Evolutionary conservation across 2,888 invertebrate genomes (phyloP), one percentile per base, ranked within the genome.

Genomic region (Sphecodes monilicornis): DNA sequence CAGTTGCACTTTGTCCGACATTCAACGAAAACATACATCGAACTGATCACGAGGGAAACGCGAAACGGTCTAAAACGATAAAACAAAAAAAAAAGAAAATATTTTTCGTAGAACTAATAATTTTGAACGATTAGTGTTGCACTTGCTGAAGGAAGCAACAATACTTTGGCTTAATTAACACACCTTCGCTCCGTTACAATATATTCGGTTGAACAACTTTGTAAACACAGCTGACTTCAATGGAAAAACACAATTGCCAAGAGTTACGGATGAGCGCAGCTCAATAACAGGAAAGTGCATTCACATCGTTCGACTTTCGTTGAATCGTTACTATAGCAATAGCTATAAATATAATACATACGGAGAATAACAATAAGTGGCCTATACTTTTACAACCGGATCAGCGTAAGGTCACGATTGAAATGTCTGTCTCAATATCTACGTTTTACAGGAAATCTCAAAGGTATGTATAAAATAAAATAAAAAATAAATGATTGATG

Each of bases 261-360:
- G 43, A 77, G 54, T 70, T 32, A 68, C 18, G 64, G 66, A 50
- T 66, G 70, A 57, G 64, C 70, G 76, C 77, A 80, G 60, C 60
- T 85, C 80, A 68, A 80, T 85, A 80, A 80, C 70, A 73, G 84
- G 76, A 72, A 86, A 86, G 46, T 78, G 76, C 76, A 81, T 76
- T 84, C 73, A 29, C 29, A 75, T 69, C 75, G 76, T 84, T 78
- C 72, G 69, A 81, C 69, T 84, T 84, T 81, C 84, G 50, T 84
- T 64, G 80, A 80, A 78, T 83, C 84, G 81, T 81, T 84, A 81
- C 78, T 84, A 81, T 84, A 86, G 81, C 81, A 78, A 84, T 84
- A 60, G 26, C 73, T 70, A 81, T 78, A 76, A 84, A 78, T 84
- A 72, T 66, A 71, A n/a, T 26, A 18, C 29, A 60, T 16, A 60